Base-by-base conservation (phyloP, 2,797 vertebrate genomes). In the Arremon aurantiirostris region DNA sequence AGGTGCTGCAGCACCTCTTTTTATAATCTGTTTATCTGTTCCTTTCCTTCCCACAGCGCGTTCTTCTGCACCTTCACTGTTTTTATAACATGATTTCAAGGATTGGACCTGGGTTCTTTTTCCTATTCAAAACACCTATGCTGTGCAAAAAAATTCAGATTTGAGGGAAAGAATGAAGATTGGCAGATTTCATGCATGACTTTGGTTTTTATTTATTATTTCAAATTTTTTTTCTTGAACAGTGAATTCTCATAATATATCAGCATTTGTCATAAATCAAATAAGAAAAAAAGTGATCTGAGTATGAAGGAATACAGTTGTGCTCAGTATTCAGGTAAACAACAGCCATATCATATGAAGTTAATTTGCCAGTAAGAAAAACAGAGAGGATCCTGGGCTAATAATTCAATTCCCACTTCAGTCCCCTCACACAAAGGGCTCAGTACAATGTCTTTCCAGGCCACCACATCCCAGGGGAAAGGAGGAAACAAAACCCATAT, bases 101-200 rank as follows among this genome's bases (percentile, higher is more conserved):
- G 32, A 89, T 9, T 9, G 5, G 14, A 49, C 18, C 32, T 6
- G 0, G 0, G 0, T 0, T 7, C 70, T 56, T 35, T 30, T 14
- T 14, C 6, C 55, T 56, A 3, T 39, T 86, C 41, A 52, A 86
- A 94, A 72, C 26, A 71, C 12, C 42, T 0, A 80, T 12, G 12
- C 32, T 21, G 17, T n/a, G 56, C 18, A 76, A n/a, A 85, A 46
- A n/a, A 59, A 71, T 0, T 2, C 5, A n/a, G 5, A 22, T 76
- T 70, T 60, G 52, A 3, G 11, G 9, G 18, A 61, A 81, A 35
- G 19, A 82, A 77, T n/a, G 15, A 64, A 82, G 42, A 86, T 6
- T n/a, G 52, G 47, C 32, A 70, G 42, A 82, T 68, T 82, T 63
- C 39, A 68, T 3, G 0, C 26, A 24, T 21, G 0, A 49, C 24